Base-by-base conservation (phyloP, 2,797 vertebrate species). In the Pipistrellus kuhlii region DNA sequence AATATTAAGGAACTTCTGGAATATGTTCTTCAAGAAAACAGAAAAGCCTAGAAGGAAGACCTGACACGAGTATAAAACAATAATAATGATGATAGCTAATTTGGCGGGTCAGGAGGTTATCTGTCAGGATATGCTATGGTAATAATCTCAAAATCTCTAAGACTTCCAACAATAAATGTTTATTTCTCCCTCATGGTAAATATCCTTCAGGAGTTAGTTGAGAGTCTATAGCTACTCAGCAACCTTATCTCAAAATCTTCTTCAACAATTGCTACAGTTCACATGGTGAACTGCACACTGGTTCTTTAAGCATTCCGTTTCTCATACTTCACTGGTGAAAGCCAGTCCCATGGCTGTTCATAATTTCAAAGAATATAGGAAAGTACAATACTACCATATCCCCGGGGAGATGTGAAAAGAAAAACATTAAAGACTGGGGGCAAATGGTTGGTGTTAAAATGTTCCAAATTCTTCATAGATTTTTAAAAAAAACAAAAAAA, bases 31-130 rank as follows among this genome's bases (percentile, higher is more conserved):
- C 69, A 59, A 78, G 46, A 53, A 68, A 90, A 81, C 41, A 76
- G 59, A 48, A 91, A 85, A 82, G 75, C 72, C 23, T 53, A 92
- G 23, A 86, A 85, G 48, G 48, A 88, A 82, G 44, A 80, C 72
- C 6, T 86, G 23, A 86, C 78, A 75, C 0, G 5, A 86, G 18
- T 68, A 83, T 53, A 78, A 82, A 77, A 64, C 20, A 89, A 78
- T 46, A 77, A 62, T 89, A 51, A 82, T 46, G n/a, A 85, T 78
- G 25, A 86, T 35, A 57, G 85, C 15, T 84, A 80, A 69, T 41
- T 85, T 59, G 15, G 30, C 27, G 20, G 30, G 59, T 21, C 35
- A 17, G 85, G 17, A 95, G 38, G 68, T 18, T 64, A 86, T 86
- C 41, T 66, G n/a, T 66, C 55, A 85, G 23, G 23, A 82, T 88